phyloP scores from a whole-genome alignment of 1,140 invertebrate genomes.

The Watersipora subatra region DNA sequence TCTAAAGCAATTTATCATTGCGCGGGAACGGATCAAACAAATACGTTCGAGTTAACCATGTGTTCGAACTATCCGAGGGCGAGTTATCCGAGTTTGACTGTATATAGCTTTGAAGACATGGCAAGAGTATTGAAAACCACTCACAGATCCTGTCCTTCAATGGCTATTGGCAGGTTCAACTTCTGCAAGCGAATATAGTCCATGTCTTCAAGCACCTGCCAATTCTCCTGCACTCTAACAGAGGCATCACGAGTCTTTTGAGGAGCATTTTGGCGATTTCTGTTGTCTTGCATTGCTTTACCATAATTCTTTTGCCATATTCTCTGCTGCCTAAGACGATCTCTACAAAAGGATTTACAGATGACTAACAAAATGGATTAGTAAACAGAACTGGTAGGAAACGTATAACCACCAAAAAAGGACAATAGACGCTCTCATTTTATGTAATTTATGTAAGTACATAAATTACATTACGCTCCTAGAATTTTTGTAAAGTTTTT shows the following conservation, averaged over 20 bases:
- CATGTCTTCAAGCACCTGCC: constrained; percentile 97
- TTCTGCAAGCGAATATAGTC: constrained; percentile 90
- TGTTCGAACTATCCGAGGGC: no score
- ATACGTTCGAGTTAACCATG: no score
- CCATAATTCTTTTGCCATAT: constrained; percentile 72
- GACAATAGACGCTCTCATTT: no score
- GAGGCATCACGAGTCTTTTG: constrained; percentile 78
- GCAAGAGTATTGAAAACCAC: constrained; percentile 15
- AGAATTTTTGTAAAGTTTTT: no score
- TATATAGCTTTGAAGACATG: no score
- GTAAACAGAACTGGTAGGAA: neutral
- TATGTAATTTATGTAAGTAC: no score
- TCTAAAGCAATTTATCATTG: no score
- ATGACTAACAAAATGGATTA: constrained; percentile 1
- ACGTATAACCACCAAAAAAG: no score
- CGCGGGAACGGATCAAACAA: no score
- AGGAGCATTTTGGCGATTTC: constrained; percentile 38
- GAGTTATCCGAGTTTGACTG: no score
- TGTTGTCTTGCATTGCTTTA: constrained; percentile 50
- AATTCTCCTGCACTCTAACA: constrained; percentile 86
- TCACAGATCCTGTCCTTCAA: constrained; percentile 62
- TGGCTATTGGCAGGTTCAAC: constrained; percentile 60
- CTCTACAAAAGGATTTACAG: no score
- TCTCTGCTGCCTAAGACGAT: constrained; percentile 51
- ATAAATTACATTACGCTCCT: no score